Conservation (phyloP, 2,888 invertebrate species). For the Leptinotarsa haldemani region DNA sequence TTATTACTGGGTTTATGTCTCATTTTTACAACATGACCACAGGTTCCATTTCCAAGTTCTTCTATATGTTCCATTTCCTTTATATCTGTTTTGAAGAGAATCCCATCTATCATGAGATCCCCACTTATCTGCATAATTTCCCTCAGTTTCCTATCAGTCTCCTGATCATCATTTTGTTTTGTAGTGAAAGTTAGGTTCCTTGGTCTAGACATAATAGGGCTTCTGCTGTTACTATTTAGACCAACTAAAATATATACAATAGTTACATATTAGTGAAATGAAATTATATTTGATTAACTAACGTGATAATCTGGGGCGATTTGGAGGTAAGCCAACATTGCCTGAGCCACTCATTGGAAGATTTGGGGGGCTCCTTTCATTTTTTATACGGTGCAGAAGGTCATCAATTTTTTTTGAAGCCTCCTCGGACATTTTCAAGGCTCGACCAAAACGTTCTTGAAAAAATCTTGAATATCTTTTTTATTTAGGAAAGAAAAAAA, state of each 20-base stretch:
- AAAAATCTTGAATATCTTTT: conserved; percentile 43
- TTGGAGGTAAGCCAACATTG: conserved; percentile 45
- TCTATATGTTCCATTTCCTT: conserved; percentile 87
- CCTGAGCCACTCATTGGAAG: conserved; percentile 44
- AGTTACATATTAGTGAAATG: neutral
- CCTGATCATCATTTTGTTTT: conserved; percentile 68
- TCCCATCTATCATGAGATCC: conserved; percentile 84
- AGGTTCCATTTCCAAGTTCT: conserved; percentile 94
- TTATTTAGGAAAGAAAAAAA: conserved; percentile 46
- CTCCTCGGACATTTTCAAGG: conserved; percentile 72
- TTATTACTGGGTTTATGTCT: conserved; percentile 85
- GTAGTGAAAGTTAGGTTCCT: conserved; percentile 74
- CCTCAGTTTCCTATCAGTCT: conserved; percentile 85
- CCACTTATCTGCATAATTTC: conserved; percentile 96
- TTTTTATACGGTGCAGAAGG: conserved; percentile 83
- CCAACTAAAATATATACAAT: conserved; percentile 45
- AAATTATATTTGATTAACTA: conserved; percentile 35
- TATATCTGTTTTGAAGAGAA: conserved; percentile 82
- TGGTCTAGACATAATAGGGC: conserved; percentile 68
- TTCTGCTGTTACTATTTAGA: conserved; percentile 54
- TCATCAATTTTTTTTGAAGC: conserved; percentile 84
- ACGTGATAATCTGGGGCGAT: conserved; percentile 52
- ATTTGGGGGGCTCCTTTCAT: conserved; percentile 63
- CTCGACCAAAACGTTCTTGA: conserved; percentile 41
- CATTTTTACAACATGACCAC: conserved; percentile 98